These are phyloP conservation scores for Hyppa rectilinea DNA, from an alignment of 2,888 invertebrate species.

Conservation along the genomic window DNA sequence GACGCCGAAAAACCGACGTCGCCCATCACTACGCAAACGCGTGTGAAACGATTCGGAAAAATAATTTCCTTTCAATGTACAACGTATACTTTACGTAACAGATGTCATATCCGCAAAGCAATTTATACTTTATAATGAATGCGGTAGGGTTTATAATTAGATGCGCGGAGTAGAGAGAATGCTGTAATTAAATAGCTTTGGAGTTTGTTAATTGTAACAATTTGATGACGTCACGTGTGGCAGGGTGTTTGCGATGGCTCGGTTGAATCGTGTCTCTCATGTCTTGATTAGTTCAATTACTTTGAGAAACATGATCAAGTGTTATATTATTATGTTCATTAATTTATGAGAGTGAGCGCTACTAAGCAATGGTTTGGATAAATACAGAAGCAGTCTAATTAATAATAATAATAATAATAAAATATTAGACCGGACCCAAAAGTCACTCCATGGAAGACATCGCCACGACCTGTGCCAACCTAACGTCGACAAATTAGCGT, in stretches of 20 bases:
- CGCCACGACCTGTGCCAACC: no score
- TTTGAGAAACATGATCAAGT: slow-evolving; percentile 57
- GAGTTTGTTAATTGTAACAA: slow-evolving; percentile 66
- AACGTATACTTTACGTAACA: slow-evolving; percentile 60
- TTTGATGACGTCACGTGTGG: slow-evolving; percentile 64
- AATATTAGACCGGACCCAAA: no score
- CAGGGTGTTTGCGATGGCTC: slow-evolving; percentile 50
- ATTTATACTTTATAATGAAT: slow-evolving; percentile 59
- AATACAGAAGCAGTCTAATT: no score
- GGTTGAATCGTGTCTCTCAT: slow-evolving; percentile 45
- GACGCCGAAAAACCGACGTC: slow-evolving; percentile 18
- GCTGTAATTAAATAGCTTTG: slow-evolving; percentile 64
- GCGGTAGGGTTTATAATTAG: slow-evolving; percentile 52
- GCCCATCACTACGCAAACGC: slow-evolving; percentile 62
- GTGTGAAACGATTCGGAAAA: slow-evolving; percentile 73
- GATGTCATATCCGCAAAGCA: slow-evolving; percentile 59
- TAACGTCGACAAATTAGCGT: no score
- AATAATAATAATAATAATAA: no score
- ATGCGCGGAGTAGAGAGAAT: slow-evolving; percentile 37
- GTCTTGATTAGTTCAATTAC: slow-evolving; percentile 63
- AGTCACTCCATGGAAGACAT: no score
- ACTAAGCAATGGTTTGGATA: background rate
- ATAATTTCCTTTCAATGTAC: slow-evolving; percentile 73
- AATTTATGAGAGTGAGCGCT: slow-evolving; percentile 22
- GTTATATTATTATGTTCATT: slow-evolving; percentile 39